A percentile compares a stretch with the other conserved stretches of the same genome.
phyloP scores from a whole-genome alignment of 2,797 vertebrate species.

The Gorsachius magnificus region DNA sequence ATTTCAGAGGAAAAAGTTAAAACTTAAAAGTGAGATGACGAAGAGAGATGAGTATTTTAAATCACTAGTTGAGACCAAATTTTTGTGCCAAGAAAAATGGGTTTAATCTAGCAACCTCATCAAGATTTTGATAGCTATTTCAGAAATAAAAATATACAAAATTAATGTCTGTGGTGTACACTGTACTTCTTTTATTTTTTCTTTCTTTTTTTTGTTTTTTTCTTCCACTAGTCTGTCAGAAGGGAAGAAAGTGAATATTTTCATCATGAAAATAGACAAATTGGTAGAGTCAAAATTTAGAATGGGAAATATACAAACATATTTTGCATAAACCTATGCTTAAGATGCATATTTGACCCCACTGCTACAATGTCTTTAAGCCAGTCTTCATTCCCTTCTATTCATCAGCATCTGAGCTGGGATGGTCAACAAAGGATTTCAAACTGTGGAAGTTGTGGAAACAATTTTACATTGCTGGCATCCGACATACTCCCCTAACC shows the following conservation, averaged over 20 bases:
- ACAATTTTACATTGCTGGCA: fast-evolving
- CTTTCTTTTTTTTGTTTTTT: background rate
- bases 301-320: background rate
- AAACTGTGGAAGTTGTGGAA: background rate
- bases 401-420: background rate
- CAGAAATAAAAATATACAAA: background rate
- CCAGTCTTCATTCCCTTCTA: background rate
- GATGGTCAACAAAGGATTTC: background rate
- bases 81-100: background rate
- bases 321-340: background rate
- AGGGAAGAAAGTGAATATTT: background rate
- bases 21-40: background rate
- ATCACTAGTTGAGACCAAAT: background rate
- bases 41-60: background rate
- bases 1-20: constrained; percentile 12
- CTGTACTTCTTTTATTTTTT: background rate
- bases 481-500: background rate
- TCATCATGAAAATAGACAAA: background rate
- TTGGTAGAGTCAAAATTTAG: background rate
- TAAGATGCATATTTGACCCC: background rate
- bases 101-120: background rate
- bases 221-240: background rate
- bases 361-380: background rate
- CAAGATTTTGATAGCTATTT: constrained; percentile 7
- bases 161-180: background rate